Evolutionary conservation across 1,140 invertebrate genomes (phyloP).

Genomic region (Agrilus planipennis): DNA sequence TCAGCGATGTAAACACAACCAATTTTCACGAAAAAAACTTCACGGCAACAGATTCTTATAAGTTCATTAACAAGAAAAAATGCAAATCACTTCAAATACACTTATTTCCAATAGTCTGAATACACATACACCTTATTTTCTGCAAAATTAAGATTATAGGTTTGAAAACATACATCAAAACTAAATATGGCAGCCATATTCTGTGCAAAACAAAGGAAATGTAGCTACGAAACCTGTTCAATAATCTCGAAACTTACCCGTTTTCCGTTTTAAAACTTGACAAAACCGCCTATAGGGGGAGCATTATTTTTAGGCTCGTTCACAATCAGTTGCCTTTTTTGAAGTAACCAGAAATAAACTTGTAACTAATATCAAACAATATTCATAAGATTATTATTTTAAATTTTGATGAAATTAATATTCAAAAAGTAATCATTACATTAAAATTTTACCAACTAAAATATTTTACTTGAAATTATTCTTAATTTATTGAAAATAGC

Average conservation of each 20-base stretch:
- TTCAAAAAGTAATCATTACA: too few species aligned
- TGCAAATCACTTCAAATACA: constrained; percentile 21
- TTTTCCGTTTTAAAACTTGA: constrained; percentile 27
- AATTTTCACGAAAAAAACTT: constrained; percentile 26
- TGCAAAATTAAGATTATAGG: constrained; percentile 26
- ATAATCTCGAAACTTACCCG: constrained; percentile 28
- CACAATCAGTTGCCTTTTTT: too few species aligned
- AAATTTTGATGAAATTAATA: too few species aligned
- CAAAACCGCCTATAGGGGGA: constrained; percentile 14
- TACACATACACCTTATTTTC: constrained; percentile 25
- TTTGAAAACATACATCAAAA: constrained; percentile 36
- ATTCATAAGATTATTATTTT: too few species aligned
- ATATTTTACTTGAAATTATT: too few species aligned
- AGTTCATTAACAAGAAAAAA: constrained; percentile 22
- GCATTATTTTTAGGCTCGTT: too few species aligned
- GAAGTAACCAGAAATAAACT: too few species aligned
- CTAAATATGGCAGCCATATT: constrained; percentile 38
- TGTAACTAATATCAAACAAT: too few species aligned
- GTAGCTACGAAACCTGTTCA: constrained; percentile 31
- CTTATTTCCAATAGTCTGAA: constrained; percentile 17
- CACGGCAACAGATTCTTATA: constrained; percentile 19
- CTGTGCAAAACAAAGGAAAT: constrained; percentile 36
- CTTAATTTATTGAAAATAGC: too few species aligned
- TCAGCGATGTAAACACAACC: constrained; percentile 34
- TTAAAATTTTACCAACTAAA: too few species aligned